A percentile compares a stretch with the other conserved stretches of the same genome.
Conservation (phyloP, 2,113 vertebrate genomes). For the Crotalus helleri region DNA sequence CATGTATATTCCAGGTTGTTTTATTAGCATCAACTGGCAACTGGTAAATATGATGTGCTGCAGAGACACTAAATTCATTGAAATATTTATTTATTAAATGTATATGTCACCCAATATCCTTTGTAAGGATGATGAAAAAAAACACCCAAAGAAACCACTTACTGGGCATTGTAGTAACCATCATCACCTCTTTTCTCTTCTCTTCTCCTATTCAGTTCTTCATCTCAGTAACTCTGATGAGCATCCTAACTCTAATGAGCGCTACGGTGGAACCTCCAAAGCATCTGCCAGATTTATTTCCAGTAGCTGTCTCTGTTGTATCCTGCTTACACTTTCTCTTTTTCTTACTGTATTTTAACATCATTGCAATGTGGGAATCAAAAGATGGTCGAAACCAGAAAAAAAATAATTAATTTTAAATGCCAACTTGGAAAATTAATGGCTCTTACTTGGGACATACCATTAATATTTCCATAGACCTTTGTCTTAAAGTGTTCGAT, state of each 20-base stretch:
- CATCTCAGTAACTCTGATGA: conserved; percentile 76
- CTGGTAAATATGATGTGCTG: conserved; percentile 15
- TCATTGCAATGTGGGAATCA: conserved; percentile 78
- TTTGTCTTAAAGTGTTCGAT: background rate
- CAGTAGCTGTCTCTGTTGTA: conserved; percentile 78
- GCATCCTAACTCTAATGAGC: conserved; percentile 71
- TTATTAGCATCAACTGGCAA: background rate
- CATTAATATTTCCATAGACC: background rate
- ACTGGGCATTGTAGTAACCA: background rate
- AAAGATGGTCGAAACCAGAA: conserved; percentile 74
- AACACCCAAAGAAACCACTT: background rate
- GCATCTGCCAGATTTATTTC: conserved; percentile 84
- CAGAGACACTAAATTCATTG: background rate
- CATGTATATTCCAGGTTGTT: background rate
- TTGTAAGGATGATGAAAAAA: background rate
- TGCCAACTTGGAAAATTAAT: conserved; percentile 11
- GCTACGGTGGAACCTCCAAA: conserved; percentile 73
- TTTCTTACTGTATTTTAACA: conserved; percentile 82
- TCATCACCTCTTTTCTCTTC: background rate
- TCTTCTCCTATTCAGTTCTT: conserved; percentile 76
- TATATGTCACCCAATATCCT: background rate
- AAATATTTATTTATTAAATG: background rate
- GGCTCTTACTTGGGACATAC: background rate
- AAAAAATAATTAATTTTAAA: conserved; percentile 74
- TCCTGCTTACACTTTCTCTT: conserved; percentile 86